A percentile compares a stretch with the other conserved stretches of the same genome.
Evolutionary conservation across 2,888 invertebrate species (phyloP).

Genomic region (Diaphora mendica): DNA sequence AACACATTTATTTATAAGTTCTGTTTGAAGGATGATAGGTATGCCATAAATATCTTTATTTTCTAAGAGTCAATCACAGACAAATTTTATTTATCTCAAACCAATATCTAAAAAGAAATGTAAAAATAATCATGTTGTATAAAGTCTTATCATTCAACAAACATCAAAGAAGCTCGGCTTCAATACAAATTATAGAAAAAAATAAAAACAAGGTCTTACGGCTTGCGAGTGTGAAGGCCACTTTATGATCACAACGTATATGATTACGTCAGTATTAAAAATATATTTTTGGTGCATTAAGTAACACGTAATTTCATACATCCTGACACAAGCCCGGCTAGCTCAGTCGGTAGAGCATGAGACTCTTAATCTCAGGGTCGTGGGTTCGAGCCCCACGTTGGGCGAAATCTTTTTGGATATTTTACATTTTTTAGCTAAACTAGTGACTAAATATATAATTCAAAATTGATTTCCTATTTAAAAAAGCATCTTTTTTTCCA

Average conservation of each 20-base stretch:
- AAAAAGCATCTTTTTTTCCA: background rate
- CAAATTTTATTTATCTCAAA: conserved; percentile 6
- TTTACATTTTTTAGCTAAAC: conserved; percentile 17
- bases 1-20: background rate
- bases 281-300: background rate
- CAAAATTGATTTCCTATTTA: background rate
- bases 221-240: conserved; percentile 22
- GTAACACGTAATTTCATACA: fast-evolving
- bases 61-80: background rate
- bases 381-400: conserved; percentile 88
- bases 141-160: background rate
- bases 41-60: background rate
- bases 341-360: conserved; percentile 85
- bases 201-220: conserved; percentile 16
- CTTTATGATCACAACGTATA: conserved; percentile 16
- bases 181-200: conserved; percentile 15
- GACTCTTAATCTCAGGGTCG: conserved; percentile 88
- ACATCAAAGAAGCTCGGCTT: conserved; percentile 30
- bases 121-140: background rate
- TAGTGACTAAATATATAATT: background rate
- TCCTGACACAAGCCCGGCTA: conserved; percentile 65
- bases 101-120: conserved; percentile 4
- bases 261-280: conserved; percentile 12
- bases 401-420: conserved; percentile 67
- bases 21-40: background rate